Evolutionary conservation across 2,888 invertebrate species (phyloP).

Genomic region (Microctonus hyperodae): DNA sequence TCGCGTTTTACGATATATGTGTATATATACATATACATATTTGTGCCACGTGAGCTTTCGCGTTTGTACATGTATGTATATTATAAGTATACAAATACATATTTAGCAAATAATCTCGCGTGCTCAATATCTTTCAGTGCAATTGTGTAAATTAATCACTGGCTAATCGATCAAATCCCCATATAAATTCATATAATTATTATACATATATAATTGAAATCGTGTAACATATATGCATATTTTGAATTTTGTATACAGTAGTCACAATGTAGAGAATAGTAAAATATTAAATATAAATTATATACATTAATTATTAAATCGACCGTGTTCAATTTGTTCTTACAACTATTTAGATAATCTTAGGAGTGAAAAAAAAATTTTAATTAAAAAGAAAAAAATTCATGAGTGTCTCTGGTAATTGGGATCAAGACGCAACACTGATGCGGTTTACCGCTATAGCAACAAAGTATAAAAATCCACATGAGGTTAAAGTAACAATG

Average conservation of each 20-base stretch:
- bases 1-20: constrained; percentile 11
- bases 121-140: constrained; percentile 17
- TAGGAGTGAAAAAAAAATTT: background rate
- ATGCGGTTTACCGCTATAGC: constrained; percentile 38
- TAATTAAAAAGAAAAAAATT: too few species aligned
- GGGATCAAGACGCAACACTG: constrained; percentile 52
- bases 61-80: background rate
- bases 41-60: too few species aligned
- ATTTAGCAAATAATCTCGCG: constrained; percentile 11
- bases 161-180: constrained; percentile 9
- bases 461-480: constrained; percentile 39
- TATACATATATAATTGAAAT: too few species aligned
- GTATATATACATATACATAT: background rate
- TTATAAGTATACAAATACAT: background rate
- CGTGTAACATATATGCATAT: too few species aligned
- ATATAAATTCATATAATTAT: background rate
- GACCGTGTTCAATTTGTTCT: constrained; percentile 5
- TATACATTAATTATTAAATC: too few species aligned
- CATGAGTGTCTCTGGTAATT: constrained; percentile 43
- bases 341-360: background rate
- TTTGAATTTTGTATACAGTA: too few species aligned
- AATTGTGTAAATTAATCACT: constrained; percentile 14
- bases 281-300: too few species aligned
- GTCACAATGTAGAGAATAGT: too few species aligned
- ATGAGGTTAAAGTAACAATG: constrained; percentile 53